Base-by-base conservation (phyloP, 2,888 invertebrate species). In the Drosophila nr. perissopoda region DNA sequence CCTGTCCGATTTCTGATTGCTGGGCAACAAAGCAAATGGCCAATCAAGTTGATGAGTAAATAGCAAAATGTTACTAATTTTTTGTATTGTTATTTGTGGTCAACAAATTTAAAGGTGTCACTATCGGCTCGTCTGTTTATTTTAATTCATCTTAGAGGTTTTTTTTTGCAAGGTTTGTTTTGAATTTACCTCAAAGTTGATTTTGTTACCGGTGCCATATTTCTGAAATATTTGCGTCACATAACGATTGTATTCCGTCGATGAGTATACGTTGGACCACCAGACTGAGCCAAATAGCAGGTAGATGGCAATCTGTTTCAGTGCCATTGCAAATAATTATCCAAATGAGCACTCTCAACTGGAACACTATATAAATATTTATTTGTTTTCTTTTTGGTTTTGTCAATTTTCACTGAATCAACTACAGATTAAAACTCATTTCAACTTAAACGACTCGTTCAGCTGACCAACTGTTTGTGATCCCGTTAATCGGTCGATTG, bases 171-270 rank as follows among this genome's bases (percentile, higher is more conserved):
- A 18, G 46, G 21, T 21, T 49, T n/a, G 18, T 46, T 46, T 21
- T 36, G 36, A 13, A 2, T 8, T 90, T 88, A 93, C 93, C 92
- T 93, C 93, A 78, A 93, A 93, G 73, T 91, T 91, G 79, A 93
- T 92, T 42, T 91, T 88, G 29, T 91, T 91, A 27, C 92, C 92
- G 66, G 88, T 91, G 77, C 93, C 93, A 74, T 93, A 93, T 71
- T 93, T 93, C 70, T 91, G 88, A 69, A 93, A 93, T 70, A 93
- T 86, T 80, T 93, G 91, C 57, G 90, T 86, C 86, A 93, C 89
- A 82, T 93, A 93, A 56, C 92, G 92, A 87, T 92, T 92, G 66
- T 92, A 93, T 71, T 92, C 92, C 54, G 90, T 91, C 13, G 92
- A 87, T 53, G 85, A 81, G 7, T 65, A 38, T 4, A 57, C 53